Evolutionary conservation across 1,140 invertebrate genomes (phyloP), one percentile per base, ranked within the genome.

Genomic region (Streblospio benedicti): DNA sequence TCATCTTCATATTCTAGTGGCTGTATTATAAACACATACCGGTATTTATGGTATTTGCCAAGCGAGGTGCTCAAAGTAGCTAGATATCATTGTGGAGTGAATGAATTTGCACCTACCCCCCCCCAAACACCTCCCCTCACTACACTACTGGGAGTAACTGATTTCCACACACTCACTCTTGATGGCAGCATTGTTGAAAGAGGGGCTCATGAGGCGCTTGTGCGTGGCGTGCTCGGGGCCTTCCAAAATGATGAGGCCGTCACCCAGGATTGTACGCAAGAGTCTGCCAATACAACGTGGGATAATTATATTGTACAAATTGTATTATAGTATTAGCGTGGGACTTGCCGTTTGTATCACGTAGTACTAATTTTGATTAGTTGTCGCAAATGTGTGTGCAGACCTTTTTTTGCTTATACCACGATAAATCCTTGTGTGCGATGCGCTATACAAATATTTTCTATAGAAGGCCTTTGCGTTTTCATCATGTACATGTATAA

Each of bases 111-210:
- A n/a, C n/a, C n/a, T n/a, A n/a, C n/a, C n/a, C n/a, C n/a, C n/a
- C n/a, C n/a, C n/a, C n/a, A n/a, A n/a, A n/a, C n/a, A n/a, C n/a
- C n/a, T n/a, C n/a, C n/a, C n/a, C n/a, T n/a, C n/a, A n/a, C n/a
- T n/a, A n/a, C n/a, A n/a, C n/a, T n/a, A n/a, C n/a, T n/a, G n/a
- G n/a, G n/a, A n/a, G n/a, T n/a, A n/a, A n/a, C n/a, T n/a, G n/a
- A n/a, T n/a, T n/a, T n/a, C n/a, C n/a, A n/a, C n/a, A n/a, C n/a
- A 38, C 53, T 45, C 23, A 57, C 56, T 49, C 16, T 14, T 52
- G 20, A 57, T 57, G 4, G 56, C 23, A 12, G 23, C 14, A 31
- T 57, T 45, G 23, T 57, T 57, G 27, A 57, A 57, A 4, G 56
- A n/a, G 4, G 56, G 56, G 20, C n/a, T 20, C 25, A 57, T 54